phyloP scores from a whole-genome alignment of 2,888 invertebrate species.

The Lingula anatina region DNA sequence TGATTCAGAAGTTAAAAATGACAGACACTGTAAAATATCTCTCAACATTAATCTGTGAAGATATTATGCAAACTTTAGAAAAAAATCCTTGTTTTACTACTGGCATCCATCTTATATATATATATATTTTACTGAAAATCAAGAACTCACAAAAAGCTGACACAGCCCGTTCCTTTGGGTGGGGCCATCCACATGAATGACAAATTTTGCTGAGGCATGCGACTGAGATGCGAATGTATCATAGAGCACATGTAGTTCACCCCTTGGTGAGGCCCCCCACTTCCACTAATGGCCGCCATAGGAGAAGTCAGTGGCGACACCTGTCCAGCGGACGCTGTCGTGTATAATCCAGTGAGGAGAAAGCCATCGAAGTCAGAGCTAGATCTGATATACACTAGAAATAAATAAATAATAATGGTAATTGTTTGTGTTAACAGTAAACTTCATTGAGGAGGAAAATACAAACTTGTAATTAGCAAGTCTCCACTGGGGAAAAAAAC shows the following conservation, averaged over 20 bases:
- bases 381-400: conserved; percentile 44
- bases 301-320: conserved; percentile 7
- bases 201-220: conserved; percentile 33
- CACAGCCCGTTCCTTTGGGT: conserved; percentile 47
- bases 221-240: conserved; percentile 43
- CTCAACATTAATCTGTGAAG: too few relatives aligned
- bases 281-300: conserved; percentile 13
- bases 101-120: too few relatives aligned
- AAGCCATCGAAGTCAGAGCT: conserved; percentile 49
- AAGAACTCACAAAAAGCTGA: conserved; percentile 48
- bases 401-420: not conserved
- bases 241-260: conserved; percentile 46
- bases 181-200: conserved; percentile 49
- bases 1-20: too few relatives aligned
- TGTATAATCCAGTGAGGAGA: conserved; percentile 48
- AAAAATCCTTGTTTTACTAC: too few relatives aligned
- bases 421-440: not conserved
- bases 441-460: not conserved
- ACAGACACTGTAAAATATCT: too few relatives aligned
- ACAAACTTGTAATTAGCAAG: not conserved
- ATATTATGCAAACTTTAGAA: too few relatives aligned
- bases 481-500: not conserved
- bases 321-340: conserved; percentile 17
- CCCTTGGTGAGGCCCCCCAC: conserved; percentile 12
- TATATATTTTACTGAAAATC: too few relatives aligned